Base-by-base conservation (phyloP, 2,113 vertebrate genomes). In the Centropus bengalensis region DNA sequence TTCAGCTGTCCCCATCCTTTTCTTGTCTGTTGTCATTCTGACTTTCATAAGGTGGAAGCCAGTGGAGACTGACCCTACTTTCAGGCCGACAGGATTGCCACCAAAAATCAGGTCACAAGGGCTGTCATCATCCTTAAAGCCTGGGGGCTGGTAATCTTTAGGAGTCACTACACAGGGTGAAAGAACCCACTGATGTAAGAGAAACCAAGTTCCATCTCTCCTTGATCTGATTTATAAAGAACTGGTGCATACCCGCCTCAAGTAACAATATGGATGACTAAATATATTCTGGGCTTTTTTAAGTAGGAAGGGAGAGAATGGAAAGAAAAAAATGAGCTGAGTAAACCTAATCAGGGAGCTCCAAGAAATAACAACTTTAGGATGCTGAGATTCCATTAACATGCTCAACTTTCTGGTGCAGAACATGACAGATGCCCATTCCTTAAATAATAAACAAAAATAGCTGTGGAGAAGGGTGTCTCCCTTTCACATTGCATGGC, bases 71-170 rank as follows among this genome's bases (percentile, higher is more conserved):
- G 97, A 92, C 6, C 98, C 98, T 54, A 98, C 83, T 69, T 80
- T 97, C 73, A 98, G 58, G 69, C 73, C 96, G 62, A 98, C 16
- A 4, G 98, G 98, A 24, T 98, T 92, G 1, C 98, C 98, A 20
- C 95, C 95, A 51, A 98, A 98, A 3, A 97, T 23, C 21, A 98
- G 80, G 27, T 92, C 75, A 60, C 91, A 82, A 47, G 91, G 32
- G 38, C 70, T 95, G 52, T 32, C 47, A 15, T 91, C 97, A 36
- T 97, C 97, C 93, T 97, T 97, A 96, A 98, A 98, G 62, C 98
- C 98, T 32, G 97, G 97, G 17, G 98, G 98, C 44, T 98, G 98
- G 87, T 98, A 98, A 86, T 97, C 97, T 42, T 92, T 27, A 16
- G 98, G 98, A 56, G 98, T 98, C 47, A 98, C 98, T 98, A 73